Evolutionary conservation across 2,888 invertebrate species (phyloP).

Genomic region (Oligia strigilis): DNA sequence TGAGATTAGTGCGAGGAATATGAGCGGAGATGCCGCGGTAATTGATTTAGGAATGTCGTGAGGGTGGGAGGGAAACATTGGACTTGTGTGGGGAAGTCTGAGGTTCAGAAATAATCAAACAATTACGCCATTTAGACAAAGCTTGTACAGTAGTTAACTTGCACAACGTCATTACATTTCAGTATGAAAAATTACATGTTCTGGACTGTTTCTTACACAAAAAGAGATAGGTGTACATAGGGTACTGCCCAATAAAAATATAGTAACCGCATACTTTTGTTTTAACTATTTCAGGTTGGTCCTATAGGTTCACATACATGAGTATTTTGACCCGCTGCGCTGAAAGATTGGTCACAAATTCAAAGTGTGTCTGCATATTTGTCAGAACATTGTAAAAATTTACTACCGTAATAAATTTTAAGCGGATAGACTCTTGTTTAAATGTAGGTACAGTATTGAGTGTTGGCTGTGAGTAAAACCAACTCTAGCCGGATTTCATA

Average conservation of each 20-base stretch:
- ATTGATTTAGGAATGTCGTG: slow-evolving; percentile 52
- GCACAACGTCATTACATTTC: neutral
- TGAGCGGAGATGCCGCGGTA: slow-evolving; percentile 20
- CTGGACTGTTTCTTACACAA: neutral
- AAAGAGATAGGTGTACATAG: neutral
- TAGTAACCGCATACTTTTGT: too few species aligned
- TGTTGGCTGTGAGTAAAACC: neutral
- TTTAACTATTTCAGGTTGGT: neutral
- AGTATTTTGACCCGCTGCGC: too few species aligned
- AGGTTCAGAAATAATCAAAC: neutral
- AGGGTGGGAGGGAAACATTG: neutral
- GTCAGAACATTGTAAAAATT: neutral
- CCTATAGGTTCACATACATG: neutral
- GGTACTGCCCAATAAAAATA: neutral
- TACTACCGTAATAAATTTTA: neutral
- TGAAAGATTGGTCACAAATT: neutral
- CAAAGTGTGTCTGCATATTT: neutral
- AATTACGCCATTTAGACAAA: neutral
- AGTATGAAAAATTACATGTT: neutral
- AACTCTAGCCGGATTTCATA: neutral
- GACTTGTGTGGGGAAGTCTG: neutral
- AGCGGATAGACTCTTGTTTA: neutral
- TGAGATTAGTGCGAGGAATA: slow-evolving; percentile 57
- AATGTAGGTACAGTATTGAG: neutral
- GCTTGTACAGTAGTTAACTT: neutral